phyloP scores from a whole-genome alignment of 1,140 invertebrate genomes.

The Diuraphis noxia region DNA sequence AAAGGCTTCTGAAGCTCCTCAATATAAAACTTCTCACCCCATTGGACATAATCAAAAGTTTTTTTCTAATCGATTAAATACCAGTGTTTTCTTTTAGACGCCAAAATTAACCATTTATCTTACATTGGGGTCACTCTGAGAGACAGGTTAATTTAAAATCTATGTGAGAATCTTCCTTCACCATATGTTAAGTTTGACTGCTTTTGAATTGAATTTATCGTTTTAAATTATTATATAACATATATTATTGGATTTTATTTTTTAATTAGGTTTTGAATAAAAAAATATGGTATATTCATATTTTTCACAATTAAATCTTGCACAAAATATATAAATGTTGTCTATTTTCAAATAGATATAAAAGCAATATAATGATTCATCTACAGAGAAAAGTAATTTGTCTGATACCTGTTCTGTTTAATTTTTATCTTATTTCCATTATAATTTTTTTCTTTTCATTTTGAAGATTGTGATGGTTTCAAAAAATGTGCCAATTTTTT shows the following conservation, averaged over 20 bases:
- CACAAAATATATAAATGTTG: background rate
- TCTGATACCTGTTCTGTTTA: background rate
- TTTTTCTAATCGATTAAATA: slow-evolving; percentile 38
- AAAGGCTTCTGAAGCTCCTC: slow-evolving; percentile 15
- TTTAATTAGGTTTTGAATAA: background rate
- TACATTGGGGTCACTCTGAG: background rate
- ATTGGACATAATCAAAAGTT: slow-evolving; percentile 20
- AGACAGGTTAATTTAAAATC: slow-evolving; percentile 42
- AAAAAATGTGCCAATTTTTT: background rate
- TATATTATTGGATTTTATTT: background rate
- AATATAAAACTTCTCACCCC: background rate
- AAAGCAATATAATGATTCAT: background rate
- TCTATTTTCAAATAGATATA: background rate
- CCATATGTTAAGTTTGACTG: background rate
- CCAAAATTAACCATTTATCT: slow-evolving; percentile 42
- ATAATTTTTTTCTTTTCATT: background rate
- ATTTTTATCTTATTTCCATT: background rate
- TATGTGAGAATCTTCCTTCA: background rate
- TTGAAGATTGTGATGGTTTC: background rate
- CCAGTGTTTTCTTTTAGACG: background rate
- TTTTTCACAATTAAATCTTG: background rate
- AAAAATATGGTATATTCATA: background rate
- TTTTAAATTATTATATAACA: background rate
- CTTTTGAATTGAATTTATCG: background rate
- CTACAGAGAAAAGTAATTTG: background rate